phyloP scores from a whole-genome alignment of 2,888 invertebrate species.

The Hydropsyche betteni region DNA sequence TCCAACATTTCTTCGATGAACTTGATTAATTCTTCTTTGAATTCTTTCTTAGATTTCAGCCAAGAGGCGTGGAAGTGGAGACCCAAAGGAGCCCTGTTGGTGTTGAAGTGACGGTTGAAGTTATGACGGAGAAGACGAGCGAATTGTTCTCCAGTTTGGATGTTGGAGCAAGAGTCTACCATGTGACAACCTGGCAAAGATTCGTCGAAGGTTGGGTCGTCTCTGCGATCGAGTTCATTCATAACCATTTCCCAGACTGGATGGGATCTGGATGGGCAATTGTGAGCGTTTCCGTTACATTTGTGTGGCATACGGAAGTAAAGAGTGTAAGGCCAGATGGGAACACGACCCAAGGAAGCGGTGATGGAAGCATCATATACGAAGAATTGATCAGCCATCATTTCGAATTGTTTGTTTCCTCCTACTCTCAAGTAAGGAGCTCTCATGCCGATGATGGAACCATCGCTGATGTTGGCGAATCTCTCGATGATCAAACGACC shows the following conservation, averaged over 20 bases:
- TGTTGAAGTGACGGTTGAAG: conserved; percentile 92
- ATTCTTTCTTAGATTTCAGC: conserved; percentile 94
- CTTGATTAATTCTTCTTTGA: conserved; percentile 88
- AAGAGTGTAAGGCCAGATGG: conserved; percentile 97
- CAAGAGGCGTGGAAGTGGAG: conserved; percentile 95
- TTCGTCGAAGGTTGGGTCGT: conserved; percentile 93
- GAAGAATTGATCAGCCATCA: conserved; percentile 96
- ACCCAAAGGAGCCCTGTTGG: conserved; percentile 92
- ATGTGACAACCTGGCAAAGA: conserved; percentile 93
- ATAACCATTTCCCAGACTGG: conserved; percentile 97
- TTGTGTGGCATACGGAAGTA: conserved; percentile 97
- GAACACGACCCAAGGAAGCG: conserved; percentile 86
- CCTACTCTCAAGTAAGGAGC: conserved; percentile 91
- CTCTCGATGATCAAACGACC: conserved; percentile 85
- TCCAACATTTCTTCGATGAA: conserved; percentile 93
- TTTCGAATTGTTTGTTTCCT: conserved; percentile 94
- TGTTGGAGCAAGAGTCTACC: conserved; percentile 93
- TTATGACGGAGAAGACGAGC: conserved; percentile 90
- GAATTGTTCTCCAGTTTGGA: conserved; percentile 91
- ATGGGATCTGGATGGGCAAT: conserved; percentile 89
- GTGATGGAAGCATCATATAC: conserved; percentile 95
- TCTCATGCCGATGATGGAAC: conserved; percentile 87
- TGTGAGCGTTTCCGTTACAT: conserved; percentile 93
- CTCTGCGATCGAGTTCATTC: conserved; percentile 93
- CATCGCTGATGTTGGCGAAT: conserved; percentile 92